These are phyloP conservation scores for Catocala sponsa DNA, from an alignment of 2,888 invertebrate species.

Conservation along the genomic window DNA sequence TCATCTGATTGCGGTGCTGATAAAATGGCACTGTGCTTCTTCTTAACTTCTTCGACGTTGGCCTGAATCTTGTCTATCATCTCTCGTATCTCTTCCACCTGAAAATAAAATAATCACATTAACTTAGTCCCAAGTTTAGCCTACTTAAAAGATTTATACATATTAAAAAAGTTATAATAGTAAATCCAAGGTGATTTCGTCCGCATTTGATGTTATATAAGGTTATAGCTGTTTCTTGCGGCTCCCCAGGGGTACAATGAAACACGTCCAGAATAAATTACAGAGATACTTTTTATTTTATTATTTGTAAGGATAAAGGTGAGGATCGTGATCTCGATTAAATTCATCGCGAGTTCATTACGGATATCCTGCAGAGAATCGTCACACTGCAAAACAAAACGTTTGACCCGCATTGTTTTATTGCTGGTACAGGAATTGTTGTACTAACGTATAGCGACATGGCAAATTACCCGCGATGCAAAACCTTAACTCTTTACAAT, in stretches of 20 bases:
- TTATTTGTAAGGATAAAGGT: conserved; percentile 16
- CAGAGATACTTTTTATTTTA: conserved; percentile 19
- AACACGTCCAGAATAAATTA: conserved; percentile 26
- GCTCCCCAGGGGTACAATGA: conserved; percentile 17
- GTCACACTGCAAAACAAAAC: no score
- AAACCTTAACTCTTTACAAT: no score
- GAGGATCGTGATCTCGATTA: conserved; percentile 10
- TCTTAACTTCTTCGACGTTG: conserved; percentile 99
- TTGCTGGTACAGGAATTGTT: no score
- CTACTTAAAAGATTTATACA: conserved; percentile 1
- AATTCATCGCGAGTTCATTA: no score
- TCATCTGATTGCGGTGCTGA: conserved; percentile 99
- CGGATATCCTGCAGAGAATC: no score
- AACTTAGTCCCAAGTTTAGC: not conserved
- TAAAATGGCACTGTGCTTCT: conserved; percentile 99
- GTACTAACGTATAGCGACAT: no score
- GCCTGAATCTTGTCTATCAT: conserved; percentile 99
- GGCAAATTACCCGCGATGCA: no score
- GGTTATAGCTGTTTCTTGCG: conserved; percentile 5
- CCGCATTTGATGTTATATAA: conserved; percentile 9
- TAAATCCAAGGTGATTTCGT: conserved; percentile 7
- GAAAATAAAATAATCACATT: conserved; percentile 55
- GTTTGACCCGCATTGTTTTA: no score
- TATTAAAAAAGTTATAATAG: conserved; percentile 7
- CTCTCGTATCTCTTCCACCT: conserved; percentile 99